Conservation (phyloP, 2,113 vertebrate species). For the Tonatia bakeri region DNA sequence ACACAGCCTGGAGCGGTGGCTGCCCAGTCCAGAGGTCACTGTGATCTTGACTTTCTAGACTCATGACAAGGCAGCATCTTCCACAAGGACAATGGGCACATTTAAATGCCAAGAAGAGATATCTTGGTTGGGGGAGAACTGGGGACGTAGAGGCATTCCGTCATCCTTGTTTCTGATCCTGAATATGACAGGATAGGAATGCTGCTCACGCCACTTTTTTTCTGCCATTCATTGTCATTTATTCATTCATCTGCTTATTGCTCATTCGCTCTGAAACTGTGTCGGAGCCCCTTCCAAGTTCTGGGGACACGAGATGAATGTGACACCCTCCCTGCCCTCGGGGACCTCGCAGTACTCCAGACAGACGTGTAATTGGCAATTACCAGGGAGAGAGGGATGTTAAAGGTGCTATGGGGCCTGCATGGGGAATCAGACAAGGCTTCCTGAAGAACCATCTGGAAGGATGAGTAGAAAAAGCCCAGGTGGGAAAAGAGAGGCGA, state of each 20-base stretch:
- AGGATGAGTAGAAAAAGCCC: neutral
- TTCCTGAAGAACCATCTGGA: neutral
- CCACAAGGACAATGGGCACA: neutral
- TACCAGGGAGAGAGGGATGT: neutral
- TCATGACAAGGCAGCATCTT: rapidly evolving
- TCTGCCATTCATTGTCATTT: neutral
- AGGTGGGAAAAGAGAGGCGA: neutral
- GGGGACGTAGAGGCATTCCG: rapidly evolving
- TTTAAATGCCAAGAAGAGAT: neutral
- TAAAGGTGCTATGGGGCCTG: neutral
- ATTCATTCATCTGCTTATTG: neutral
- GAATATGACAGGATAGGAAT: rapidly evolving
- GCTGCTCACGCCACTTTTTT: rapidly evolving
- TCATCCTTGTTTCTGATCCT: neutral
- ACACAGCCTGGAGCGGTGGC: neutral
- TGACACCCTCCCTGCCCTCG: neutral
- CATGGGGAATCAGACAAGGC: neutral
- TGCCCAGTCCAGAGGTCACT: neutral
- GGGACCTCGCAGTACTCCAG: neutral
- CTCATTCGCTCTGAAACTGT: rapidly evolving
- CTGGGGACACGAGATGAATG: rapidly evolving
- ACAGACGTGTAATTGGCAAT: conserved; percentile 37
- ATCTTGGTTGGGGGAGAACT: rapidly evolving
- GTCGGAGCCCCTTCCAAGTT: neutral
- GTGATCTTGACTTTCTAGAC: neutral